Evolutionary conservation across 2,113 vertebrate genomes (phyloP), one percentile per base, ranked within the genome.

Genomic region (Pelecanoides urinatrix): DNA sequence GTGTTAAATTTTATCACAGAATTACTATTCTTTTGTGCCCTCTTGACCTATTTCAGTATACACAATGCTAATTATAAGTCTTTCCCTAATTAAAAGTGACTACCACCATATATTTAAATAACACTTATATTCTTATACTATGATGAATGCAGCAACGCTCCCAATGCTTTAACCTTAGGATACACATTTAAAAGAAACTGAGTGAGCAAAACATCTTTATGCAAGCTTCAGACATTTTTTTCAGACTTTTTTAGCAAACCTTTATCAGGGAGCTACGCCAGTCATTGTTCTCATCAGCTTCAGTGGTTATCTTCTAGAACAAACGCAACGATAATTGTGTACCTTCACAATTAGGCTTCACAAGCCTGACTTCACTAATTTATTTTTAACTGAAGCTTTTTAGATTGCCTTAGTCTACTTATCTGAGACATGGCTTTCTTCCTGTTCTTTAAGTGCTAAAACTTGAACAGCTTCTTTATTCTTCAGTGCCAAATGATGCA

Each of bases 1-100:
- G 97, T 77, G 92, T 96, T 97, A 90, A 74, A 96, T 97, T 96
- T 94, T 88, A 85, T 65, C 84, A 88, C 78, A 77, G 94, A 63
- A 88, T 94, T 92, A 36, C 87, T 91, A 87, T 95, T 93, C 94
- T 94, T 97, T 76, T 75, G 55, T 91, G 88, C 67, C 94, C 93
- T 58, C 82, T 72, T 96, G 94, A 92, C 96, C 90, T 79, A 14
- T 12, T 65, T 47, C 90, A 85, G 81, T 7, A 11, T 2, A 32
- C 36, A 65, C 74, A 87, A 15, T 34, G 22, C 82, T 78, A 76
- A 88, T 96, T 96, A 84, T 30, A 72, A 95, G 44, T 49, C 61
- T 85, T 65, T 83, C 83, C 74, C 65, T 96, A 88, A 81, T 85
- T 66, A 94, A 55, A 89, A 95, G 63, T 10, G 94, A 92, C 92